Conservation (phyloP, 2,113 vertebrate species). For the Piliocolobus tephrosceles region DNA sequence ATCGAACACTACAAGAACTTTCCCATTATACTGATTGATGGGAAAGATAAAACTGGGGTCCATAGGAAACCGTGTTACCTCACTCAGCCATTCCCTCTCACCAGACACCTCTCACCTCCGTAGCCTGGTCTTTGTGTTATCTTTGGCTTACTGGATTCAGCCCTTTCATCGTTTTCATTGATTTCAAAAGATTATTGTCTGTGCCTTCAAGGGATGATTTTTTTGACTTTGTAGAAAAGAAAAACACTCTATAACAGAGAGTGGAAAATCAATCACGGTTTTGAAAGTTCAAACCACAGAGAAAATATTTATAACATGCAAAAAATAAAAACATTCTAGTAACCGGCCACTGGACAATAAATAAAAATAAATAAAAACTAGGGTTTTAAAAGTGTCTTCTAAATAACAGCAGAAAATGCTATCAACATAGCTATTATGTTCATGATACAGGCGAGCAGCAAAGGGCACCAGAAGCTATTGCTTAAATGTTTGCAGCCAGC, state of each 20-base stretch:
- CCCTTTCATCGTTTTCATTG: background rate
- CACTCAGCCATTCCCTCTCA: constrained; percentile 78
- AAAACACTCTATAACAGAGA: background rate
- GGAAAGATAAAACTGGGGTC: constrained; percentile 81
- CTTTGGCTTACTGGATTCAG: background rate
- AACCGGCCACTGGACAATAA: too few species aligned
- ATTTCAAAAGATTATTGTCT: background rate
- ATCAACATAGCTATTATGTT: background rate
- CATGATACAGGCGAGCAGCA: background rate
- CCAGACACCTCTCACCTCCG: background rate
- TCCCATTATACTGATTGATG: constrained; percentile 90
- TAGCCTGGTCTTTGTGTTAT: background rate
- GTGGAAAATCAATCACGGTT: background rate
- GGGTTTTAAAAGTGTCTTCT: background rate
- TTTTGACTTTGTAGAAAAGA: background rate
- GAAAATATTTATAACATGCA: background rate
- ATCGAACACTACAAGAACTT: constrained; percentile 90
- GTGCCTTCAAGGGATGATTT: background rate
- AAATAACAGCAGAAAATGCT: background rate
- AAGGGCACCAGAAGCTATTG: background rate
- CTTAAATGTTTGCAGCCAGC: background rate
- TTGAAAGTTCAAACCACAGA: background rate
- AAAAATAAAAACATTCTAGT: background rate
- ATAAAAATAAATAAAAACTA: background rate
- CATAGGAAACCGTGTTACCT: constrained; percentile 87